Evolutionary conservation across 2,113 vertebrate genomes (phyloP).

Genomic region (Sylvietta virens): DNA sequence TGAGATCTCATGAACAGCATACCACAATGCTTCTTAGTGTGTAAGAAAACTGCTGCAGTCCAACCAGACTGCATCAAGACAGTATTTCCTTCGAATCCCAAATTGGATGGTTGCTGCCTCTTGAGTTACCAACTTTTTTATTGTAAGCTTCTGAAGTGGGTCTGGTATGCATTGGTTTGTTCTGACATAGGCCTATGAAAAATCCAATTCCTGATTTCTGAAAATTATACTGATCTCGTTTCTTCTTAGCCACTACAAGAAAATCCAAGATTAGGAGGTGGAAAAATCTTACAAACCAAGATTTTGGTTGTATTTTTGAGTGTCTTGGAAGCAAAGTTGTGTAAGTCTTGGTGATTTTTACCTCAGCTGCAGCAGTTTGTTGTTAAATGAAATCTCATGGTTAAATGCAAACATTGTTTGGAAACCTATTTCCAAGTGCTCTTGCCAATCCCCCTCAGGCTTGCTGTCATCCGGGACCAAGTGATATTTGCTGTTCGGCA

Average conservation of each 20-base stretch:
- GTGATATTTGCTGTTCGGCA: slow-evolving; percentile 88
- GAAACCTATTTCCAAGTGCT: not conserved
- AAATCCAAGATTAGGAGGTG: not conserved
- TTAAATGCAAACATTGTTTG: not conserved
- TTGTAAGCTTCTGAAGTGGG: not conserved
- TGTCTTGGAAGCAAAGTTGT: not conserved
- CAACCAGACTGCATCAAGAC: not conserved
- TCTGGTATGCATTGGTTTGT: not conserved
- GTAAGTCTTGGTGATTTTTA: not conserved
- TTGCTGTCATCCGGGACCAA: slow-evolving; percentile 77
- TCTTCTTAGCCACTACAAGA: not conserved
- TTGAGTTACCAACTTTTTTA: not conserved
- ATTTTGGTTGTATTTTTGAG: not conserved
- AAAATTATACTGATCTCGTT: not conserved
- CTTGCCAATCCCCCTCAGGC: slow-evolving; percentile 52
- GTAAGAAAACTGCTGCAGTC: not conserved
- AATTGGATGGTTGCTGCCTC: not conserved
- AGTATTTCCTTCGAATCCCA: not conserved
- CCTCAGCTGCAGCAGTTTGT: not conserved
- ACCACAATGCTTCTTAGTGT: rapidly evolving
- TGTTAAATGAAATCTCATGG: not conserved
- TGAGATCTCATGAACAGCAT: not conserved
- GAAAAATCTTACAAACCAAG: too few relatives aligned
- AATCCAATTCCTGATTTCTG: not conserved
- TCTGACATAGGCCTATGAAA: not conserved